phyloP scores from a whole-genome alignment of 2,113 vertebrate genomes.

The Scortum barcoo region DNA sequence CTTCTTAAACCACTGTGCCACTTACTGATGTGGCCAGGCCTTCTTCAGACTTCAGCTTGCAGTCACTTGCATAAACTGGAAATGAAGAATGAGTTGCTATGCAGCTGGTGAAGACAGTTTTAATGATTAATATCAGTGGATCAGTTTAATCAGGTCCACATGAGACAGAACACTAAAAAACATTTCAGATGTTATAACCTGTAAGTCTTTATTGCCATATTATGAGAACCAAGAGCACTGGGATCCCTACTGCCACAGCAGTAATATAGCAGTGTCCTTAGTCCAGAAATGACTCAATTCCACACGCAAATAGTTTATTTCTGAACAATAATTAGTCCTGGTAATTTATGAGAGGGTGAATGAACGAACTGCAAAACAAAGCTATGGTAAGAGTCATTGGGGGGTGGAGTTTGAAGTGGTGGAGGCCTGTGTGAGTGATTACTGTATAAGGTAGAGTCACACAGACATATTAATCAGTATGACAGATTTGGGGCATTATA shows the following conservation, averaged over 20 bases:
- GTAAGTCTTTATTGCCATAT: neutral
- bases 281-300: neutral
- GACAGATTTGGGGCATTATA: slow-evolving; percentile 95
- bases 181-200: too few species aligned
- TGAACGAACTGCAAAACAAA: slow-evolving; percentile 74
- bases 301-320: neutral
- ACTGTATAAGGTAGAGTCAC: slow-evolving; percentile 91
- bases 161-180: neutral
- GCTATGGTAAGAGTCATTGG: slow-evolving; percentile 89
- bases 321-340: neutral
- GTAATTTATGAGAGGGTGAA: slow-evolving; percentile 17
- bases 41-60: neutral
- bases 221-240: neutral
- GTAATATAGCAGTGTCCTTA: neutral
- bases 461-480: slow-evolving; percentile 94
- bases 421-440: slow-evolving; percentile 90
- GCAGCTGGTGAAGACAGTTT: neutral
- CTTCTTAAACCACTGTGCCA: neutral
- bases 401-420: slow-evolving; percentile 90
- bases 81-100: neutral
- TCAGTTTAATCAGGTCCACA: neutral
- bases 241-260: neutral
- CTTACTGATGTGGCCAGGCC: too few species aligned
- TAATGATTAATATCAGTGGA: too few species aligned
- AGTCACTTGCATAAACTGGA: neutral